These are phyloP conservation scores for Coryphaenoides rupestris DNA, from an alignment of 2,113 vertebrate species.

Conservation along the genomic window DNA sequence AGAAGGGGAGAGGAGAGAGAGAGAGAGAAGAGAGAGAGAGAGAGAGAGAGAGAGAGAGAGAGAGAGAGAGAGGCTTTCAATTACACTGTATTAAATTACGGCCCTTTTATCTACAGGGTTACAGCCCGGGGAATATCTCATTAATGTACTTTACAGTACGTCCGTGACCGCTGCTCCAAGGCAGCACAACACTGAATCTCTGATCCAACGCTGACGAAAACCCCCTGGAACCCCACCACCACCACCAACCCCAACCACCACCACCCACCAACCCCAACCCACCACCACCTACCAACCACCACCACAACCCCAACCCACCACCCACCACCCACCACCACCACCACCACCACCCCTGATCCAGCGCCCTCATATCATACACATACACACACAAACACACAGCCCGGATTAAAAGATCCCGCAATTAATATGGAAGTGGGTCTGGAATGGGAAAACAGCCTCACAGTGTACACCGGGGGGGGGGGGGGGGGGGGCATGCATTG, in stretches of 20 bases:
- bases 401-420: constrained; percentile 34
- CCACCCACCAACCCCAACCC: not conserved
- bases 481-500: too few relatives aligned
- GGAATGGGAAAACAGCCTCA: constrained; percentile 35
- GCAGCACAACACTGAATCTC: constrained; percentile 47
- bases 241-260: constrained; percentile 40
- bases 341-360: too few relatives aligned
- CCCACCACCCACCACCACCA: not conserved
- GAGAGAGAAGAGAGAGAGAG: too few relatives aligned
- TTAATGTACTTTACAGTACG: constrained; percentile 68
- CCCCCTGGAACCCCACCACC: constrained; percentile 18
- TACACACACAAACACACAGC: constrained; percentile 3
- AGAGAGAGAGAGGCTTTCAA: constrained; percentile 50
- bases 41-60: not conserved
- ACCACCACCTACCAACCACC: constrained; percentile 20
- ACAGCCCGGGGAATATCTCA: constrained; percentile 70
- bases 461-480: not conserved
- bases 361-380: too few relatives aligned
- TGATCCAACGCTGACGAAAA: constrained; percentile 57
- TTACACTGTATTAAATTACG: constrained; percentile 67
- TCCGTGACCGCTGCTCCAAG: constrained; percentile 47
- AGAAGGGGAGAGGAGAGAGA: too few relatives aligned
- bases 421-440: constrained; percentile 43
- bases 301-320: constrained; percentile 42
- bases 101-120: constrained; percentile 64